phyloP scores from a whole-genome alignment of 1,140 invertebrate genomes.

The Stegodyphus dumicola region DNA sequence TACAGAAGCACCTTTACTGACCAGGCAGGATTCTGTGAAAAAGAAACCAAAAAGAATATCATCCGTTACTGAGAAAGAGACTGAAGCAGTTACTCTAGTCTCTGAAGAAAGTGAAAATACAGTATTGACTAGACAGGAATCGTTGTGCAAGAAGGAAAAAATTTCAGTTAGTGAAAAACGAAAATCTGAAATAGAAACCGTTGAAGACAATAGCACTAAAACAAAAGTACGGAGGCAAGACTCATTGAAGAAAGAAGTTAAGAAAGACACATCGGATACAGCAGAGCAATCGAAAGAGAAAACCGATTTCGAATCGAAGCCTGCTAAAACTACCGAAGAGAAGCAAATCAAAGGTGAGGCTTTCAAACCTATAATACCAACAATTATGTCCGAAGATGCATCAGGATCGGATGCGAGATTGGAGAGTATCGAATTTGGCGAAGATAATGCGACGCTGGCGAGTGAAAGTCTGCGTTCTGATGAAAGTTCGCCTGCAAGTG shows the following conservation, averaged over 20 bases:
- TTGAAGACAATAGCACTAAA: neutral
- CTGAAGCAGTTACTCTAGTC: neutral
- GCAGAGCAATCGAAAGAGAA: neutral
- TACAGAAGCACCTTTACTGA: neutral
- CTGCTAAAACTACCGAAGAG: neutral
- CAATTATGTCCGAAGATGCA: constrained; percentile 50
- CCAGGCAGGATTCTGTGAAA: neutral
- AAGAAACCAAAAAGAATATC: neutral
- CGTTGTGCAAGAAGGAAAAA: constrained; percentile 5
- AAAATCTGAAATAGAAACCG: neutral
- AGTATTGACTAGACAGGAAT: constrained; percentile 1
- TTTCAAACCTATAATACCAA: neutral
- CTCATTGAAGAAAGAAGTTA: constrained; percentile 6
- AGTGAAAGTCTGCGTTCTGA: constrained; percentile 39
- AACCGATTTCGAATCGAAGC: neutral
- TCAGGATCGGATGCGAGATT: constrained; percentile 38
- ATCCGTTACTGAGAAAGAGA: neutral
- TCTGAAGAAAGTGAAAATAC: neutral
- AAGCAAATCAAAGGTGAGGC: constrained; percentile 45
- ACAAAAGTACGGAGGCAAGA: constrained; percentile 11
- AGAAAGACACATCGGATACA: neutral
- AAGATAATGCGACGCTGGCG: constrained; percentile 43
- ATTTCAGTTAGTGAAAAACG: neutral
- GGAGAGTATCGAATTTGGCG: constrained; percentile 38
- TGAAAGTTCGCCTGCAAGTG: constrained; percentile 31